Base-by-base conservation (phyloP, 2,888 invertebrate genomes). In the Eilema griseolum region DNA sequence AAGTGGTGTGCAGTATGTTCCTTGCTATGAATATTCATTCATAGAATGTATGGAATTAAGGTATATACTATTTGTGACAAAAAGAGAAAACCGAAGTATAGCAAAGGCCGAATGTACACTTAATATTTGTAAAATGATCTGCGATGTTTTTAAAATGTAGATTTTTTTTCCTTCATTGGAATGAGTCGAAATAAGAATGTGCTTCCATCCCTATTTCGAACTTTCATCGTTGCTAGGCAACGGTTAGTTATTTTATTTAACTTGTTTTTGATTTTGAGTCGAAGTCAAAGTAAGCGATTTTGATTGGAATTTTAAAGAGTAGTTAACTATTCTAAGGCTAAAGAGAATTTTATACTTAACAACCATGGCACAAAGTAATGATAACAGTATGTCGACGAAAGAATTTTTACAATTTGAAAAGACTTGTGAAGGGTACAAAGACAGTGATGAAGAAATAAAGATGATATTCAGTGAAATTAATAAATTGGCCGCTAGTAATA, bases 391-490 rank as follows among this genome's bases (percentile, higher is more conserved):
- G 56, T 91, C 92, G 31, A 94, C 92, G 3, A 93, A 92, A 83
- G 95, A 95, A 83, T 95, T 94, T 85, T 83, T 95, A 65, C 84
- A 88, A 52, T 89, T 91, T 74, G 95, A 95, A 83, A 94, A 93
- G 80, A 88, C 87, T 70, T 95, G 95, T 76, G 94, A 93, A 77
- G 85, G 86, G 5, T 92, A 87, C 71, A 95, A 92, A 77, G 95
- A 92, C 69, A 94, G 93, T 62, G 96, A 96, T 79, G 95, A 96
- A 66, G 97, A 97, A 89, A 96, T 97, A 12, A 97, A 96, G 79
- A 96, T 96, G 89, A 97, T 97, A 86, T 96, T 97, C 80, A 96
- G 96, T 83, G 97, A 97, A 91, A 97, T 97, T 4, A 96, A 96
- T 78, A 96, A 96, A 75, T 86, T 96, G 61, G 93, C 96, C 52